phyloP scores from a whole-genome alignment of 2,888 invertebrate genomes.

The Heteropelma amictum region DNA sequence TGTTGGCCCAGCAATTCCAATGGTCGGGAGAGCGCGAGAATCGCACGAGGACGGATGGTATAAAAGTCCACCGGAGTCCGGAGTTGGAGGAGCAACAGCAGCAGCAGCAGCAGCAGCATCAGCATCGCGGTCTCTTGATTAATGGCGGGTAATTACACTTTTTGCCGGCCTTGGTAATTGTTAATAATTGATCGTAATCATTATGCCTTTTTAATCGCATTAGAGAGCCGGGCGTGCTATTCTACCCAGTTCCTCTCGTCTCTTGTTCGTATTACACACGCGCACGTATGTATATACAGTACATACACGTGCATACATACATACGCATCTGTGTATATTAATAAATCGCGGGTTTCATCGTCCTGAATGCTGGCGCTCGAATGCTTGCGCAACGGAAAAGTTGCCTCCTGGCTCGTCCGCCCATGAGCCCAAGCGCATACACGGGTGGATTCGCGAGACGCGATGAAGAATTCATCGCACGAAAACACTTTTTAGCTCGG shows the following conservation, averaged over 20 bases:
- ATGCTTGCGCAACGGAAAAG: constrained; percentile 70
- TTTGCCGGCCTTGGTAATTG: constrained; percentile 74
- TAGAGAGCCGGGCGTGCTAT: constrained; percentile 58
- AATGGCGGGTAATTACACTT: constrained; percentile 74
- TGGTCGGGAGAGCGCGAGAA: background rate
- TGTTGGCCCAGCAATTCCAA: constrained; percentile 29
- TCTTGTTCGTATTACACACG: no score
- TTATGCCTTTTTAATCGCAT: constrained; percentile 75
- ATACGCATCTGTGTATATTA: background rate
- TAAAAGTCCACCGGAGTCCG: no score
- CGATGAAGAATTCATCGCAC: background rate
- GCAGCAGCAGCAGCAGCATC: constrained; percentile 42
- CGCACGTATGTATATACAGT: background rate
- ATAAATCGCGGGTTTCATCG: constrained; percentile 11
- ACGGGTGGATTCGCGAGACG: no score
- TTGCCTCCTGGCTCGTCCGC: constrained; percentile 46
- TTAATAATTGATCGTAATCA: constrained; percentile 76
- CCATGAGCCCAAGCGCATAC: no score
- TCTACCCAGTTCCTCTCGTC: constrained; percentile 40
- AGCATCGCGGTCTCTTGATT: constrained; percentile 67
- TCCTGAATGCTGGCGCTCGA: constrained; percentile 39
- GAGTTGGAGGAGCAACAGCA: constrained; percentile 44
- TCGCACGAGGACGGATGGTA: background rate
- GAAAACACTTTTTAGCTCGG: background rate
- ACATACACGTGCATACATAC: background rate